These are phyloP conservation scores for Fragum fragum DNA, from an alignment of 2,888 invertebrate genomes.

Conservation along the genomic window DNA sequence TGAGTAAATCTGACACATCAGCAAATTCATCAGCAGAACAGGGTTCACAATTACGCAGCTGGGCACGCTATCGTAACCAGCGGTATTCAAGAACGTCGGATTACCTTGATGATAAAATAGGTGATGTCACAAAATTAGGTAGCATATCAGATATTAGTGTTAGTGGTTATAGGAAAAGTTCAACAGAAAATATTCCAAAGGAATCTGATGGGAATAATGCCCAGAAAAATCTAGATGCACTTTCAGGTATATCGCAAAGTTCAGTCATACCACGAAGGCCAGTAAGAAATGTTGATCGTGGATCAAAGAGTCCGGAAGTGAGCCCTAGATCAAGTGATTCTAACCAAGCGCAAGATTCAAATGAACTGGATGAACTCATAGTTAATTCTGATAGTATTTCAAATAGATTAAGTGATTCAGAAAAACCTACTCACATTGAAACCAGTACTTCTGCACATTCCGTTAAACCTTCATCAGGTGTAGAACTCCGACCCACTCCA, in stretches of 20 bases:
- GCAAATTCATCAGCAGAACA: conserved; percentile 37
- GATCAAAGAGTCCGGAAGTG: conserved; percentile 5
- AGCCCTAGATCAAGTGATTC: conserved; percentile 34
- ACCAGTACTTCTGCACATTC: conserved; percentile 52
- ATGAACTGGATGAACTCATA: neutral
- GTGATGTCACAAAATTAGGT: conserved; percentile 65
- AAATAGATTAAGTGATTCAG: conserved; percentile 9
- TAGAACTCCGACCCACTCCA: conserved; percentile 54
- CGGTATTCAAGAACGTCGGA: conserved; percentile 63
- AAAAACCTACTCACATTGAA: neutral
- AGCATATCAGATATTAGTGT: conserved; percentile 69
- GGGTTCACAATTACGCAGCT: conserved; percentile 52
- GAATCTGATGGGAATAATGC: conserved; percentile 19
- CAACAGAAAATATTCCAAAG: conserved; percentile 58
- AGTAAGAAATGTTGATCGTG: conserved; percentile 12
- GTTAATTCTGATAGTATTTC: neutral
- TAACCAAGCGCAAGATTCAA: conserved; percentile 8
- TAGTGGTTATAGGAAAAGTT: conserved; percentile 64
- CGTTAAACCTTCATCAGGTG: conserved; percentile 48
- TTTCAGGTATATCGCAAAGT: conserved; percentile 57
- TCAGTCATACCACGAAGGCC: conserved; percentile 39
- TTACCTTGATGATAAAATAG: conserved; percentile 65
- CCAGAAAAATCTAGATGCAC: conserved; percentile 35
- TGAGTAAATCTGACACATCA: conserved; percentile 62
- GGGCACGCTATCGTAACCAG: conserved; percentile 67